Evolutionary conservation across 2,888 invertebrate species (phyloP).

Genomic region (Nemoura dubitans): DNA sequence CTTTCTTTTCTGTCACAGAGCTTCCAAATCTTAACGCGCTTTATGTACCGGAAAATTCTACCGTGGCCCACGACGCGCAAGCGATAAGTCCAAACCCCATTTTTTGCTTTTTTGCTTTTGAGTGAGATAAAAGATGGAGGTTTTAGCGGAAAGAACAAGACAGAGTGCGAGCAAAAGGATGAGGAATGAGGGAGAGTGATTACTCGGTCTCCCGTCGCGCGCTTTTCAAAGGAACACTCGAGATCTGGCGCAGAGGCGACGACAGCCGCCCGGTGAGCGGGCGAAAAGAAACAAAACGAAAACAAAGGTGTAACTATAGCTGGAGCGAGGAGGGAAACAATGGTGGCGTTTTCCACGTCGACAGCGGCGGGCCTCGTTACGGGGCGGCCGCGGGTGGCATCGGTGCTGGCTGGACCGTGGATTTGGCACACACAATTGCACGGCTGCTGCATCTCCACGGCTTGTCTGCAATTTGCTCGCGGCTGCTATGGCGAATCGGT

Average conservation of each 20-base stretch:
- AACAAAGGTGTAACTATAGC: conserved; percentile 25
- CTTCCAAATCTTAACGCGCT: conserved; percentile 50
- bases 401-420: neutral
- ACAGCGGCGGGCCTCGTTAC: neutral
- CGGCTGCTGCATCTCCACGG: neutral
- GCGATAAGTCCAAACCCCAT: conserved; percentile 39
- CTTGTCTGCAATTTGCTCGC: neutral
- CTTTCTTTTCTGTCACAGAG: conserved; percentile 39
- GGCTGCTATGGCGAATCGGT: neutral
- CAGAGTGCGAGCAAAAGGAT: conserved; percentile 2
- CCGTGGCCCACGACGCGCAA: conserved; percentile 34
- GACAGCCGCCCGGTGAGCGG: conserved; percentile 20
- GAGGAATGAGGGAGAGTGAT: conserved; percentile 36
- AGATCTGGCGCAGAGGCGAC: conserved; percentile 28
- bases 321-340: conserved; percentile 16
- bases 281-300: conserved; percentile 33
- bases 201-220: conserved; percentile 37
- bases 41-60: conserved; percentile 52
- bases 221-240: conserved; percentile 36
- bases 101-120: neutral
- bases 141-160: conserved; percentile 8
- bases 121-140: conserved; percentile 7
- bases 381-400: neutral
- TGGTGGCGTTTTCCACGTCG: neutral
- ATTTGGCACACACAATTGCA: neutral